Base-by-base conservation (phyloP, 2,888 invertebrate genomes). In the Andrena trimmerana region DNA sequence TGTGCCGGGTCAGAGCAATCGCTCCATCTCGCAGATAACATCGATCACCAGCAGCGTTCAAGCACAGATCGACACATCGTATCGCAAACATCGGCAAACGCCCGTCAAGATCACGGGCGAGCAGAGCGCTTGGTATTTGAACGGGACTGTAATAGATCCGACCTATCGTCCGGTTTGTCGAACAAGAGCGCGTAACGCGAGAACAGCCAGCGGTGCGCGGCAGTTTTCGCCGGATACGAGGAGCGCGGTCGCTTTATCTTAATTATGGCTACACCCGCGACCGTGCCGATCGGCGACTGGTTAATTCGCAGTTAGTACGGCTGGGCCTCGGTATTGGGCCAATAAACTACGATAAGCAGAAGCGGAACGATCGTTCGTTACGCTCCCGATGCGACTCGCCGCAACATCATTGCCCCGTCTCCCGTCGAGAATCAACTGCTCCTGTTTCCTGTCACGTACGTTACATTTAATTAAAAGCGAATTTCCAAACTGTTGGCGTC, bases 201-300 rank as follows among this genome's bases (percentile, higher is more conserved):
- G 29, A 16, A 57, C 24, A 5, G 48, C 33, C 24, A 4, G 42
- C 42, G 42, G 42, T 1, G 13, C 42, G 54, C 31, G 52, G 50
- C 52, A 52, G 75, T 74, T 76, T 73, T 69, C 36, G 27, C 31
- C 42, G 29, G 42, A 67, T 69, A 82, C 69, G 42, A 84, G 82
- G 76, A 68, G 63, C 60, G 13, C 75, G 60, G 7, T 20, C 70
- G 66, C n/a, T 78, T 87, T 87, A 87, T 83, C 81, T 83, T 78
- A 86, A 86, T 87, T 85, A 78, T 78, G 67, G 68, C 74, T 82
- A 75, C 79, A 71, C 72, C 74, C 77, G 75, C 65, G 57, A 75
- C 29, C 60, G 70, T 59, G 65, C 59, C 77, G 77, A 73, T 72
- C 82, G 57, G 66, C 50, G 29, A 54, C 77, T 75, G 77, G 71